Evolutionary conservation across 1,140 invertebrate genomes (phyloP), one percentile per base, ranked within the genome.

Genomic region (Drosophila asahinai): DNA sequence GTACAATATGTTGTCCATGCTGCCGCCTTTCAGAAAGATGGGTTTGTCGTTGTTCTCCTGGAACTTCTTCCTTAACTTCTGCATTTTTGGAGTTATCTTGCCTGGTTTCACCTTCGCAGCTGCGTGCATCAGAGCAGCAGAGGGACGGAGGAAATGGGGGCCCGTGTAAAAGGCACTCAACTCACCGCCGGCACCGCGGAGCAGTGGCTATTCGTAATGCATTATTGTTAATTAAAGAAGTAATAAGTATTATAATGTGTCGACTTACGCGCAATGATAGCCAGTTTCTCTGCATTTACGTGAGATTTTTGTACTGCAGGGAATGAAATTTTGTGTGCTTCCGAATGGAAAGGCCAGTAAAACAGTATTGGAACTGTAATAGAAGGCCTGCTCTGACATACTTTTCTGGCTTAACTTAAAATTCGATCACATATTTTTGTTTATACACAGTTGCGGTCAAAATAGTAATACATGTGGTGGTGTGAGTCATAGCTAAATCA

Each of bases 21-120:
- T 42, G 5, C 95, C 95, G 22, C 93, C 93, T 90, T 96, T 96
- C 27, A 96, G 82, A 80, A 94, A 95, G n/a, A 95, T 90, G 3
- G 95, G 95, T 52, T 93, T 83, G 15, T 94, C 95, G 91, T 96
- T 94, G 14, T 91, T 76, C 67, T 86, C 83, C 77, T 93, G 89
- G 86, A 93, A 94, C 63, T 94, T 91, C 12, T 93, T 92, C 70
- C 94, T 94, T 2, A 93, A 43, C 65, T 93, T 93, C 30, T 48
- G 59, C 77, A 87, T 78, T 42, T 87, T 87, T 2, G 74, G 59
- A 3, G 84, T 33, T 2, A 84, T 7, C 43, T 87, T 87, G 7
- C 59, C 83, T 4, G 62, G 22, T 22, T 15, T 9, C 27, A 5
- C 14, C 17, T 73, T 73, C 1, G 48, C 30, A 38, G 11, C 36